These are phyloP conservation scores for Bombus ignitus DNA, from an alignment of 1,140 invertebrate species.

Conservation along the genomic window DNA sequence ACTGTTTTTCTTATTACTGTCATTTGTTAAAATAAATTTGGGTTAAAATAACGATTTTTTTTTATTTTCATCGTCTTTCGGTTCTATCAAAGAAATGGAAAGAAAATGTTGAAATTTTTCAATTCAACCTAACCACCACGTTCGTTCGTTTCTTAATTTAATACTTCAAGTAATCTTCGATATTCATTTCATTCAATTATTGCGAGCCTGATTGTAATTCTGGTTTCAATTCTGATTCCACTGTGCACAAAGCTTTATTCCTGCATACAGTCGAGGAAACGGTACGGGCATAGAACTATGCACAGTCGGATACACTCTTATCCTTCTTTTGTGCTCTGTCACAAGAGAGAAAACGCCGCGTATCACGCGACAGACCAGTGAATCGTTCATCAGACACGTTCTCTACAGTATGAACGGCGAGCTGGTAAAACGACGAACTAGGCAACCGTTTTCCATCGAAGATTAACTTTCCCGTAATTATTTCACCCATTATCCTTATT, in stretches of 20 bases:
- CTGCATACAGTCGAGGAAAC: constrained; percentile 3
- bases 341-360: constrained; percentile 34
- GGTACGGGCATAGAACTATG: background rate
- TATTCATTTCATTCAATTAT: background rate
- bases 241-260: constrained; percentile 22
- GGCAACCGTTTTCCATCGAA: background rate
- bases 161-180: background rate
- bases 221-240: background rate
- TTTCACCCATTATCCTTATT: background rate
- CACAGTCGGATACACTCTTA: constrained; percentile 34
- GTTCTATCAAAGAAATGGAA: background rate
- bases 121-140: background rate
- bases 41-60: too few species aligned
- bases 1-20: too few species aligned
- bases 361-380: constrained; percentile 34
- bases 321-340: constrained; percentile 36
- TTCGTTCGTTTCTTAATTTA: background rate
- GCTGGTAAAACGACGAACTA: constrained; percentile 3
- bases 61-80: too few species aligned
- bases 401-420: background rate
- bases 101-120: background rate
- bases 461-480: constrained; percentile 18
- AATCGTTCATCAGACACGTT: constrained; percentile 35
- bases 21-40: too few species aligned
- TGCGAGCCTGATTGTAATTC: background rate